phyloP scores from a whole-genome alignment of 2,797 vertebrate species.

The Intellagama lesueurii region DNA sequence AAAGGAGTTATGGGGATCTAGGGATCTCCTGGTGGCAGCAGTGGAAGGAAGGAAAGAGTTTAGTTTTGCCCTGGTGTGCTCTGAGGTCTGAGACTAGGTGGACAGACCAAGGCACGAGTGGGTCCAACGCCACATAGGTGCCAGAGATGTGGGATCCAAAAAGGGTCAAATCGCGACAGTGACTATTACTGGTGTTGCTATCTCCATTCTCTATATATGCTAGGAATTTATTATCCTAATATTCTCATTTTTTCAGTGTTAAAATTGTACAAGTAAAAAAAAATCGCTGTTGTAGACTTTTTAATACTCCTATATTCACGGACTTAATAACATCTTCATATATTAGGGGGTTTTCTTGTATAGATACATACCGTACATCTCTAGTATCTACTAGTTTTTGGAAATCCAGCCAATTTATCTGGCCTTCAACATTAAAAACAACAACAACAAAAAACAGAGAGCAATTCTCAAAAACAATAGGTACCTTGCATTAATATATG shows the following conservation, averaged over 20 bases:
- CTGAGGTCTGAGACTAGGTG: too few relatives aligned
- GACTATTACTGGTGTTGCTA: not conserved
- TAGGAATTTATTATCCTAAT: not conserved
- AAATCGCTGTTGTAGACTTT: not conserved
- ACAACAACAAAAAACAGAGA: not conserved
- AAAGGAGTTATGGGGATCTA: too few relatives aligned
- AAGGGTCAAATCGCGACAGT: too few relatives aligned
- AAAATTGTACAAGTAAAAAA: too few relatives aligned
- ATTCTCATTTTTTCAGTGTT: not conserved
- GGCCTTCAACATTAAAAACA: not conserved
- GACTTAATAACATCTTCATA: not conserved
- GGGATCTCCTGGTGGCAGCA: too few relatives aligned
- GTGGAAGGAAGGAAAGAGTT: too few relatives aligned
- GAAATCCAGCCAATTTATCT: not conserved
- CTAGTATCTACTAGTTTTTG: not conserved
- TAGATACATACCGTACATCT: too few relatives aligned
- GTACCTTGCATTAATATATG: constrained; percentile 92
- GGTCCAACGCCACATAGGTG: too few relatives aligned
- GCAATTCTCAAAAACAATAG: not conserved
- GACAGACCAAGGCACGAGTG: too few relatives aligned
- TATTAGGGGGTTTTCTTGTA: not conserved
- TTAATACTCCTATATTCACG: not conserved
- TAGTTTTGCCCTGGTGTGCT: too few relatives aligned
- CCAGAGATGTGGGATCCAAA: too few relatives aligned
- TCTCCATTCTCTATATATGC: not conserved